Evolutionary conservation across 2,797 vertebrate genomes (phyloP).

Genomic region (Microctenopoma lineatum): DNA sequence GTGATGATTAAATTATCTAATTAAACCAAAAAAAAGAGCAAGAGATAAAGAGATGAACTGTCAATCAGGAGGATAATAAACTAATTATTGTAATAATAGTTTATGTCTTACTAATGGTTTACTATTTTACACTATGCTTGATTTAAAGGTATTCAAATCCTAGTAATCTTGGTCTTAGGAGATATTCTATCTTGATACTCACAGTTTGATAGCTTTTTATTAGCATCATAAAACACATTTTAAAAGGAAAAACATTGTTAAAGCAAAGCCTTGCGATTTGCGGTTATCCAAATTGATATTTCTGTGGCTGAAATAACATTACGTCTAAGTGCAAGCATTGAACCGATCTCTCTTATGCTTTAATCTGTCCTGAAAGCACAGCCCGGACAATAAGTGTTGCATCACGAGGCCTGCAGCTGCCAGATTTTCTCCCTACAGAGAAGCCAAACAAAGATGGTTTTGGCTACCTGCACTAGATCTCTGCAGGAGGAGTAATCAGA

Average conservation of each 20-base stretch:
- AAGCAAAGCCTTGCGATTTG: slow-evolving; percentile 46
- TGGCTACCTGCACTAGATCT: slow-evolving; percentile 69
- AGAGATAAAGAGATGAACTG: slow-evolving; percentile 35
- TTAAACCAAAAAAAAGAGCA: slow-evolving; percentile 37
- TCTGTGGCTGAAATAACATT: slow-evolving; percentile 62
- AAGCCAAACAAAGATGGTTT: slow-evolving; percentile 76
- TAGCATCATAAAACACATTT: slow-evolving; percentile 46
- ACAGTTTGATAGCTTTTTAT: slow-evolving; percentile 16
- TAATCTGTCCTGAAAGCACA: slow-evolving; percentile 68
- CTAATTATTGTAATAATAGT: neutral
- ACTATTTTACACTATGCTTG: slow-evolving; percentile 20
- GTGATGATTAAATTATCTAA: slow-evolving; percentile 36
- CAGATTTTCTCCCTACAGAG: slow-evolving; percentile 66
- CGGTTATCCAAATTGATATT: slow-evolving; percentile 42
- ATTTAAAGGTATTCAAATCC: slow-evolving; percentile 21
- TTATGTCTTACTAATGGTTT: neutral
- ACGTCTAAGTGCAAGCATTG: slow-evolving; percentile 54
- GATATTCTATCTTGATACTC: slow-evolving; percentile 40
- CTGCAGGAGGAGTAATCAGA: slow-evolving; percentile 76
- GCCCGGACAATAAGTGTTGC: slow-evolving; percentile 67
- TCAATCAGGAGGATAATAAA: slow-evolving; percentile 17
- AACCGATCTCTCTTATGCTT: slow-evolving; percentile 59
- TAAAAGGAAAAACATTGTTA: slow-evolving; percentile 45
- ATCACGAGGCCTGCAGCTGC: slow-evolving; percentile 68
- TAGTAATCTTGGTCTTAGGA: slow-evolving; percentile 45